phyloP scores from a whole-genome alignment of 2,113 vertebrate genomes.

The Platysteira castanea region DNA sequence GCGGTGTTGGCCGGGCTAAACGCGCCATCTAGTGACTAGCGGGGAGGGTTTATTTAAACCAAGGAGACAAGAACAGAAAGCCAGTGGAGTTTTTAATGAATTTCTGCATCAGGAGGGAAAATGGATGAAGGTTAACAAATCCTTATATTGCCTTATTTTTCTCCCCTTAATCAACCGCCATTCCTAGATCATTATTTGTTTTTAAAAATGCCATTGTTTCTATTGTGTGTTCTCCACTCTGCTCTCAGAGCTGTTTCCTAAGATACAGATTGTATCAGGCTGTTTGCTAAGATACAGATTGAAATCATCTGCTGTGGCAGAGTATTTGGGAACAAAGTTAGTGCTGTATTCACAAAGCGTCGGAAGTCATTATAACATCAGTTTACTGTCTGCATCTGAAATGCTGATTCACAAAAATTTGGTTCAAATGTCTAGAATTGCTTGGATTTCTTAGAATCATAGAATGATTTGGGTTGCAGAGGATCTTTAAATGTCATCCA shows the following conservation, averaged over 20 bases:
- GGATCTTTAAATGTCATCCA: not conserved
- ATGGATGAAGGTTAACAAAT: not conserved
- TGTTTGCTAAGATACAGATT: not conserved
- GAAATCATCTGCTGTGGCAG: not conserved
- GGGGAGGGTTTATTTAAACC: not conserved
- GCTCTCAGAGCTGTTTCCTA: not conserved
- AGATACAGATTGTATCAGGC: not conserved
- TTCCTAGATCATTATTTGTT: not conserved
- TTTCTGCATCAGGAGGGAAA: not conserved
- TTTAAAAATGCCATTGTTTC: not conserved
- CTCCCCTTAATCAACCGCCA: not conserved
- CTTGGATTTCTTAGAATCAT: not conserved
- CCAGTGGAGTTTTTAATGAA: not conserved
- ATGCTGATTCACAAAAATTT: not conserved
- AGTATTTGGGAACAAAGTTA: not conserved
- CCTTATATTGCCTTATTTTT: not conserved
- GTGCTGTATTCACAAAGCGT: not conserved
- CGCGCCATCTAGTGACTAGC: constrained; percentile 58
- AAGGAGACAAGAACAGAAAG: not conserved
- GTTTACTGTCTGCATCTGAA: not conserved
- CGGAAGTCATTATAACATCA: not conserved
- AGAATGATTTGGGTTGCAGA: not conserved
- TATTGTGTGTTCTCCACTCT: not conserved
- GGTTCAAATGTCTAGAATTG: not conserved
- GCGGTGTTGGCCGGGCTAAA: not conserved